phyloP scores from a whole-genome alignment of 2,888 invertebrate species.

The Troglohyphantes excavatus region DNA sequence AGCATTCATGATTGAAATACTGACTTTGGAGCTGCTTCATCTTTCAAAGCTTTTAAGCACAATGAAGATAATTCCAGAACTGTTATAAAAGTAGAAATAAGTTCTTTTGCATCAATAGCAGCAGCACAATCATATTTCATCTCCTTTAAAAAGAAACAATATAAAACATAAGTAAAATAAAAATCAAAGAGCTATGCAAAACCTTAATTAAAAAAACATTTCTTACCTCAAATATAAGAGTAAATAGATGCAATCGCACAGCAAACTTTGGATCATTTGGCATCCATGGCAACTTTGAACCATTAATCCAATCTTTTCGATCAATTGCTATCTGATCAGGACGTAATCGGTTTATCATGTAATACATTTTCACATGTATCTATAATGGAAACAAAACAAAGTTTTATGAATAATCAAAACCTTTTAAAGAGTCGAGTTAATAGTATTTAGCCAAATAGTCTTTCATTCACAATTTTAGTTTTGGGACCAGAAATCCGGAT shows the following conservation, averaged over 20 bases:
- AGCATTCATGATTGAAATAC: constrained; percentile 55
- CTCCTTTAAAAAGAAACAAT: constrained; percentile 83
- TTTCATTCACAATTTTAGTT: too few species aligned
- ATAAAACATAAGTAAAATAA: not conserved
- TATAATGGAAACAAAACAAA: too few species aligned
- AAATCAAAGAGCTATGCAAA: not conserved
- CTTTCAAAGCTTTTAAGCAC: constrained; percentile 81
- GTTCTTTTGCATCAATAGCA: constrained; percentile 83
- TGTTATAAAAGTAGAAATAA: constrained; percentile 82
- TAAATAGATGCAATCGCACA: constrained; percentile 87
- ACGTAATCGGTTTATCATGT: constrained; percentile 16
- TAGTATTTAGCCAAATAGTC: too few species aligned
- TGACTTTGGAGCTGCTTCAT: constrained; percentile 82
- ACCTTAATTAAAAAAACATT: not conserved
- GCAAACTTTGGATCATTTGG: constrained; percentile 83
- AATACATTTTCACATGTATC: constrained; percentile 24
- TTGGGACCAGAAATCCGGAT: too few species aligned
- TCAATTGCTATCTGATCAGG: constrained; percentile 45
- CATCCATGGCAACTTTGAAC: constrained; percentile 80
- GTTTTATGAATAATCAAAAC: too few species aligned
- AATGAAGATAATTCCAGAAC: constrained; percentile 82
- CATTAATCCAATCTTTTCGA: constrained; percentile 71
- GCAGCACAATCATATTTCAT: constrained; percentile 87
- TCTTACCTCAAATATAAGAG: constrained; percentile 87
- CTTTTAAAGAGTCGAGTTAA: too few species aligned